phyloP scores from a whole-genome alignment of 2,888 invertebrate species.

The Celastrina argiolus region DNA sequence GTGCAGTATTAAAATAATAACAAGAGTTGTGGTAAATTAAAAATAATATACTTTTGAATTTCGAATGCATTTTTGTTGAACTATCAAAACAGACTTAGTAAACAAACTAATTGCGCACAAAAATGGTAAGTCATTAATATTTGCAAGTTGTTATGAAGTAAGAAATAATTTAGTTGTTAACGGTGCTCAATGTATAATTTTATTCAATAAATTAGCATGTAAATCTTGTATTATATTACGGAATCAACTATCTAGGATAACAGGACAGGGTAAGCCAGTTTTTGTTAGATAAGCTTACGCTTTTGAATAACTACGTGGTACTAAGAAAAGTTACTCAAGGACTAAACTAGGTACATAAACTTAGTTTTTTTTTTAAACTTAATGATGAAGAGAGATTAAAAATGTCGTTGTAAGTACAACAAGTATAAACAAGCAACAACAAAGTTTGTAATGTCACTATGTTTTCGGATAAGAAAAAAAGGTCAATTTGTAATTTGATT shows the following conservation, averaged over 20 bases:
- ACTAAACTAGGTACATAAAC: no score
- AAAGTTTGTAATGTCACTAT: not conserved
- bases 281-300: not conserved
- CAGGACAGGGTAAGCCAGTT: not conserved
- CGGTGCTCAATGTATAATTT: not conserved
- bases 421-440: not conserved
- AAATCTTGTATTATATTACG: not conserved
- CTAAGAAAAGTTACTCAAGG: not conserved
- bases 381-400: not conserved
- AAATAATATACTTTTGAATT: not conserved
- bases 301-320: not conserved
- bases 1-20: no score
- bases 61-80: not conserved
- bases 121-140: no score
- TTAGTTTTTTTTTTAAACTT: no score
- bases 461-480: conserved; percentile 1
- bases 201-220: not conserved
- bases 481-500: not conserved
- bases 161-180: not conserved
- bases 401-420: not conserved
- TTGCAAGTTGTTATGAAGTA: no score
- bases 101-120: no score
- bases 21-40: no score
- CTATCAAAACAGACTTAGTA: not conserved
- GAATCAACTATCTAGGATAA: not conserved